Conservation (phyloP, 2,888 invertebrate species). For the Caenorhabditis uteleia region DNA sequence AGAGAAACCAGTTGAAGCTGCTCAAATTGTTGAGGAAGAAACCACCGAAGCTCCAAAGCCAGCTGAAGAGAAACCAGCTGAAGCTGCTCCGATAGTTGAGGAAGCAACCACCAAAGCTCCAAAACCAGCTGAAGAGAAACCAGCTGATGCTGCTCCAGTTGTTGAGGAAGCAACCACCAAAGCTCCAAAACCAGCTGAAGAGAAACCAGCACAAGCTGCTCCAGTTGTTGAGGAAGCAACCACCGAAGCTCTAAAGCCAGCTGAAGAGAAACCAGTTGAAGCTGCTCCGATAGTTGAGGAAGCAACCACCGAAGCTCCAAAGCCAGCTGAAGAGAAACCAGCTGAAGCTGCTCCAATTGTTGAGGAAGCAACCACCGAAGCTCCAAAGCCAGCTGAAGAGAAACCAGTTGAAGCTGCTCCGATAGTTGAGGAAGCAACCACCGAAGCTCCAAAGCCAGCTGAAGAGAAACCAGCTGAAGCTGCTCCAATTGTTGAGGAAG, state of each 20-base stretch:
- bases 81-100: slow-evolving; percentile 3
- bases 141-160: slow-evolving; percentile 6
- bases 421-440: slow-evolving; percentile 9
- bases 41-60: neutral
- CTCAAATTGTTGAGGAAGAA: neutral
- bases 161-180: neutral
- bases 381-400: neutral
- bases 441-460: slow-evolving; percentile 13
- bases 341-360: slow-evolving; percentile 4
- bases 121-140: slow-evolving; percentile 4
- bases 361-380: neutral
- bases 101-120: too few species aligned
- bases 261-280: slow-evolving; percentile 14
- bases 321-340: slow-evolving; percentile 6
- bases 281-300: too few species aligned
- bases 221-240: slow-evolving; percentile 1
- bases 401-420: slow-evolving; percentile 8
- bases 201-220: slow-evolving; percentile 4
- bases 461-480: slow-evolving; percentile 2
- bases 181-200: slow-evolving; percentile 2
- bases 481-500: neutral
- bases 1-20: neutral
- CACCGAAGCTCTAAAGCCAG: too few species aligned
- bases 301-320: too few species aligned
- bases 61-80: slow-evolving; percentile 9